Evolutionary conservation across 1,140 invertebrate species (phyloP), one percentile per base, ranked within the genome.

Genomic region (Lanistes nyassanus): DNA sequence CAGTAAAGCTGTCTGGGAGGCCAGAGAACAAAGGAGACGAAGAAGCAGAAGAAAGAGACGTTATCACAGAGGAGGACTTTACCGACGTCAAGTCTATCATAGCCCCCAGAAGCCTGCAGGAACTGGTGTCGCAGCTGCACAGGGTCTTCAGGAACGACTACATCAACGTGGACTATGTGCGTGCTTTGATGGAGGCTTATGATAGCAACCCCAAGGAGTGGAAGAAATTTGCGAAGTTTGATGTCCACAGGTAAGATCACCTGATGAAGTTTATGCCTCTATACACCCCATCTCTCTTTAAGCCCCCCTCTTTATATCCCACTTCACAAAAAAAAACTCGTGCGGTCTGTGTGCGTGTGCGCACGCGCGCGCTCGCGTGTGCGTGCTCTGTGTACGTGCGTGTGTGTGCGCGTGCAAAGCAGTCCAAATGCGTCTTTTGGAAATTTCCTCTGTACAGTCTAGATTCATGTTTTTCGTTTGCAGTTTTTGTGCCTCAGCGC

Each of bases 181-280:
- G 94, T 80, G 92, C 93, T 64, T 84, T 98, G 29, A 95, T 99
- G 94, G 85, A 91, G 0, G 91, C 92, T 0, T 99, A 99, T 89
- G 95, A 94, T 86, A 96, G 94, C 34, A 95, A 97, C 84, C 93
- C 93, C 0, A 90, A 91, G 13, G 97, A 99, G 65, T 99, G 97
- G 97, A 94, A 92, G 84, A 96, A 96, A 86, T 99, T 93, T 84
- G 97, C 97, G 21, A 98, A 98, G 87, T 99, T 96, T 86, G 97
- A 99, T 88, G 92, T 94, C 85, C 94, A 94, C 88, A 95, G 95
- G 95, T 90, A 92, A 88, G 88, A 37, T 6, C 11, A 26, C 13
- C n/a, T n/a, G n/a, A n/a, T n/a, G n/a, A n/a, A n/a, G n/a, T n/a
- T n/a, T n/a, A n/a, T n/a, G n/a, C n/a, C n/a, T n/a, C n/a, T n/a